Conservation (phyloP, 2,888 invertebrate species). For the Bimastos eiseni region DNA sequence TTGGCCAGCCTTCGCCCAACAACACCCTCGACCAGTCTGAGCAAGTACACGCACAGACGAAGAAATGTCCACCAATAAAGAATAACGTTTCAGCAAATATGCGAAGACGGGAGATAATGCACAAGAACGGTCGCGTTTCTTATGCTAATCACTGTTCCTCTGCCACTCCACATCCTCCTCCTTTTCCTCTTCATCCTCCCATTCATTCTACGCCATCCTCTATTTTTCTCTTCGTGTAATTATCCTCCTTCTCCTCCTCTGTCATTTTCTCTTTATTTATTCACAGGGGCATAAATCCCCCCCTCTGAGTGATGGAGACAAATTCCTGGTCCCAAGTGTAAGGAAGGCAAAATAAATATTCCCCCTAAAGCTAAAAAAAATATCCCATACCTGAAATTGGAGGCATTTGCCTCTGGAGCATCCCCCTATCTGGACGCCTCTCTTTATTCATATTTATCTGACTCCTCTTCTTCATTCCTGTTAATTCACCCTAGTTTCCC, state of each 20-base stretch:
- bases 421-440: too few relatives aligned
- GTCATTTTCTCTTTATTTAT: neutral
- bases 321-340: too few relatives aligned
- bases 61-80: neutral
- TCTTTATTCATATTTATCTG: too few relatives aligned
- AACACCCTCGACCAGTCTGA: neutral
- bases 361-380: too few relatives aligned
- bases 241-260: too few relatives aligned
- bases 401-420: too few relatives aligned
- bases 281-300: too few relatives aligned
- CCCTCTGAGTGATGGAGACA: too few relatives aligned
- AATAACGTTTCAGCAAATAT: neutral
- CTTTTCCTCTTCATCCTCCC: neutral
- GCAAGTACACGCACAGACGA: neutral
- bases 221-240: neutral
- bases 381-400: too few relatives aligned
- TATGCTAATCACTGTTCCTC: neutral
- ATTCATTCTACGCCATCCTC: neutral
- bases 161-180: neutral
- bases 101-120: neutral
- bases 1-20: neutral
- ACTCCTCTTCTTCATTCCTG: too few relatives aligned
- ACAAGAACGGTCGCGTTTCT: neutral
- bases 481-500: neutral
- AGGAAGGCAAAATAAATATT: too few relatives aligned